phyloP scores from a whole-genome alignment of 2,113 vertebrate species.

The Orycteropus afer region DNA sequence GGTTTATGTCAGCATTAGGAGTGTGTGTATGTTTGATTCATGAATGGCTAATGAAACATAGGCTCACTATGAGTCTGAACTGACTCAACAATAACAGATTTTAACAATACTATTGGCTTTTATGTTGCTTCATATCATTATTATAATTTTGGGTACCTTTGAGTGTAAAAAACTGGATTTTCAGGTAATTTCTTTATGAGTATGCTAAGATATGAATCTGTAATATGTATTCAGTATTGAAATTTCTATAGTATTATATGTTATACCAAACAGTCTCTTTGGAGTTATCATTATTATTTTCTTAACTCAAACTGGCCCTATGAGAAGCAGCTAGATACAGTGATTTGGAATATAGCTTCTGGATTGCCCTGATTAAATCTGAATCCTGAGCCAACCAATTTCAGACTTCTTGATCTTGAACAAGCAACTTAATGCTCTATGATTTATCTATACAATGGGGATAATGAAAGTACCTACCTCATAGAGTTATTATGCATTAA shows the following conservation, averaged over 20 bases:
- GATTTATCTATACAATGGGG: background rate
- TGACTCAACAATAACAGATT: no score
- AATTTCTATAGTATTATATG: background rate
- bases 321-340: background rate
- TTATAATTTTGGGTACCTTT: background rate
- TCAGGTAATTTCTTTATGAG: constrained; percentile 5
- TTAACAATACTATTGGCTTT: background rate
- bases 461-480: background rate
- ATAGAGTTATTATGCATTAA: background rate
- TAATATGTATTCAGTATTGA: background rate
- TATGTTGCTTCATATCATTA: constrained; percentile 19
- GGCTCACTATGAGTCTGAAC: no score
- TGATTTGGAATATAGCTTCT: background rate
- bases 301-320: background rate
- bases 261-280: background rate
- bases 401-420: background rate
- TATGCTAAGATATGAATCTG: background rate
- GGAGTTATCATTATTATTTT: background rate
- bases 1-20: background rate
- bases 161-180: background rate
- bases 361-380: background rate
- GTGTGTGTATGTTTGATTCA: background rate
- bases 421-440: background rate
- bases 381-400: background rate
- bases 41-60: background rate